phyloP scores from a whole-genome alignment of 2,888 invertebrate species.

The Tenthredo livida region DNA sequence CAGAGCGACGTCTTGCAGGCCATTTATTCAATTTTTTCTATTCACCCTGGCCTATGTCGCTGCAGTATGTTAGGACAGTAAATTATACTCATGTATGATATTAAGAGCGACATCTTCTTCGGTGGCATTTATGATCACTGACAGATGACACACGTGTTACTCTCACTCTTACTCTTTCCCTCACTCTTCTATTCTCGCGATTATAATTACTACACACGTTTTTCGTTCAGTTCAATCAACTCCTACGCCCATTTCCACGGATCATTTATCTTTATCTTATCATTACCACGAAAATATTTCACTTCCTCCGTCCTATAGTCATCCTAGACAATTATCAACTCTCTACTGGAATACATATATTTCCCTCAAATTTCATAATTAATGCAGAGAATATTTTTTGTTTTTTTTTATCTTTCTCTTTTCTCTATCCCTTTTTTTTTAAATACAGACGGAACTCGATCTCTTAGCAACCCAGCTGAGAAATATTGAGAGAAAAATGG shows the following conservation, averaged over 20 bases:
- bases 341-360: neutral
- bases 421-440: neutral
- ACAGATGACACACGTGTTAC: conserved; percentile 22
- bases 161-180: neutral
- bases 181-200: neutral
- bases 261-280: conserved; percentile 20
- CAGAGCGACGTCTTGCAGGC: neutral
- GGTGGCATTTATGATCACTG: conserved; percentile 28
- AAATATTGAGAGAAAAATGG: conserved; percentile 87
- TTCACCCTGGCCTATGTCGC: neutral
- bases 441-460: conserved; percentile 70
- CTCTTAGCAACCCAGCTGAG: conserved; percentile 87
- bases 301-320: neutral
- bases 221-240: conserved; percentile 46
- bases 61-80: conserved; percentile 6
- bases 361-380: neutral
- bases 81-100: conserved; percentile 21
- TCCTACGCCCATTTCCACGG: conserved; percentile 5
- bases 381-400: neutral
- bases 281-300: neutral
- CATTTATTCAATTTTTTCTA: neutral
- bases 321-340: neutral
- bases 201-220: conserved; percentile 28
- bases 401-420: neutral
- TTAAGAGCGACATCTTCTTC: conserved; percentile 37